Conservation (phyloP, 2,797 vertebrate genomes). For the Pangasius djambal region DNA sequence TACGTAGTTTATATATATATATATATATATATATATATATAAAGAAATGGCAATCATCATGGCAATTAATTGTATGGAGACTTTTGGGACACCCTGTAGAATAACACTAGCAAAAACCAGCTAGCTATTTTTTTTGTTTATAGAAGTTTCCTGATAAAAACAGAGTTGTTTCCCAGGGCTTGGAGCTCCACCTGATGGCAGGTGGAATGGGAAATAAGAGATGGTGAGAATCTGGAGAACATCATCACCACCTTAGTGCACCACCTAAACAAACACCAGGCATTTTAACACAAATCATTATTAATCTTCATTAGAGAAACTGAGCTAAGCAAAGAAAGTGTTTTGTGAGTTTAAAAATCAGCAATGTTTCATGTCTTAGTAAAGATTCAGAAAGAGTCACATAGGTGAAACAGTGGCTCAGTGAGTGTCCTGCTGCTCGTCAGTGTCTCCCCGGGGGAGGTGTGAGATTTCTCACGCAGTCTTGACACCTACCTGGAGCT, state of each 20-base stretch:
- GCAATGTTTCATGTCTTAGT: background rate
- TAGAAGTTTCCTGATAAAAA: background rate
- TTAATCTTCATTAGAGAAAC: background rate
- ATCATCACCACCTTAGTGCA: background rate
- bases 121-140: background rate
- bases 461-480: conserved; percentile 52
- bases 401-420: conserved; percentile 43
- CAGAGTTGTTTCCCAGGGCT: background rate
- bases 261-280: background rate
- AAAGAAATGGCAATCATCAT: too few relatives aligned
- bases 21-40: too few relatives aligned
- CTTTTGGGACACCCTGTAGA: background rate
- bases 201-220: background rate
- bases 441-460: conserved; percentile 48
- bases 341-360: background rate
- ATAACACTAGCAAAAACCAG: background rate
- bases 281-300: background rate
- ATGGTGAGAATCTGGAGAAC: background rate
- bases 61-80: too few relatives aligned
- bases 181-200: conserved; percentile 8
- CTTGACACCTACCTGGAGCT: conserved; percentile 36
- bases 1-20: too few relatives aligned
- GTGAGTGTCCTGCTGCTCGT: conserved; percentile 33
- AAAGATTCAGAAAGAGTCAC: background rate
- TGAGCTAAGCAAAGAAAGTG: background rate